Base-by-base conservation (phyloP, 2,888 invertebrate genomes). In the Acronicta aceris region DNA sequence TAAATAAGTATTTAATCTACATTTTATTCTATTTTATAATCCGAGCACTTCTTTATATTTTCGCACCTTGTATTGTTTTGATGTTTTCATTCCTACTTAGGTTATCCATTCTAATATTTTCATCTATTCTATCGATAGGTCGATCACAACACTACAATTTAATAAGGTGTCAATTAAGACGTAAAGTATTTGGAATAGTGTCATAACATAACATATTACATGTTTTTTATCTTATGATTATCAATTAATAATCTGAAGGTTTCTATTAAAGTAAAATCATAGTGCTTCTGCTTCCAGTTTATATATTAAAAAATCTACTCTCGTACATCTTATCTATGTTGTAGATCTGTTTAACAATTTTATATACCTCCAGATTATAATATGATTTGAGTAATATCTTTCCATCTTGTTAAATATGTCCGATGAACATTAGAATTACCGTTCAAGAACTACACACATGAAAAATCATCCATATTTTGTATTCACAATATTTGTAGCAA, bases 21-120 rank as follows among this genome's bases (percentile, higher is more conserved):
- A 21, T 54, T 71, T 49, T 58, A 67, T 54, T 70, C 46, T 72
- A 59, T 64, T 57, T 58, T 59, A 61, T 50, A 51, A 64, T 69
- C 65, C 54, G 42, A 54, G 79, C 76, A 76, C 79, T 65, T 78
- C 52, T 76, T 59, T 70, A 59, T 76, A 69, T 52, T 78, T 78
- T 72, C 36, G 76, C 76, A 78, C 79, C 63, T 65, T 59, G 59
- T 57, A 74, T 75, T 59, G 50, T 74, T 67, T 65, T 54, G 49
- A 67, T 60, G 40, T 50, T 74, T 65, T 59, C 53, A 63, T 49
- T 59, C 71, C 66, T 66, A 53, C 54, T 45, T 65, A 59, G 55
- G 50, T 52, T 68, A 33, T 59, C 40, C 42, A 55, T 49, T 51
- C 9, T 17, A 49, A 50, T 57, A 21, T 17, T 55, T 47, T 53